Evolutionary conservation across 1,140 invertebrate species (phyloP).

Genomic region (Eurosta solidaginis): DNA sequence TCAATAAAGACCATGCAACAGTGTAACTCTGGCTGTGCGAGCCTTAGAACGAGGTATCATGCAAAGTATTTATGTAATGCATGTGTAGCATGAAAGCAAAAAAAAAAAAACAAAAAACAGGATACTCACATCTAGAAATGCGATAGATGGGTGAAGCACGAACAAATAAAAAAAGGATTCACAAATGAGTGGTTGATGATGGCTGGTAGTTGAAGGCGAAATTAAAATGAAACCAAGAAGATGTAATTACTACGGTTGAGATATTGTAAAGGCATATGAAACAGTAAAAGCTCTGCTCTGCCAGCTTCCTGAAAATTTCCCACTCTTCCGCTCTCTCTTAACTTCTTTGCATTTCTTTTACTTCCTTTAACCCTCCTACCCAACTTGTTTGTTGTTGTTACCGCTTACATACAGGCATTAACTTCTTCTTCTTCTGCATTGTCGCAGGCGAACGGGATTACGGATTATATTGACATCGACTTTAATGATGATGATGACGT

Average conservation of each 20-base stretch:
- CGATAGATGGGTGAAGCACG: neutral
- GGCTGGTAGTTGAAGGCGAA: neutral
- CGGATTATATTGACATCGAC: neutral
- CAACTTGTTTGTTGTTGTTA: too few relatives aligned
- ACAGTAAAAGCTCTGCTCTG: neutral
- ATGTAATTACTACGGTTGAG: neutral
- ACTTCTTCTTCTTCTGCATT: neutral
- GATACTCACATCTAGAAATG: neutral
- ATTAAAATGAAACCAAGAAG: constrained; percentile 27
- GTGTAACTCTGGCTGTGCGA: neutral
- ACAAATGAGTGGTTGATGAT: neutral
- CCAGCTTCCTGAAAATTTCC: neutral
- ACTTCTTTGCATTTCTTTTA: neutral
- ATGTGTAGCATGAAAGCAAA: neutral
- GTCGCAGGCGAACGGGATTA: neutral
- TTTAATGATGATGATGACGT: neutral
- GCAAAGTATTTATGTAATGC: neutral
- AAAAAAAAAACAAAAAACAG: neutral
- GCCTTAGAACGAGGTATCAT: neutral
- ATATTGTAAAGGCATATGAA: constrained; percentile 10
- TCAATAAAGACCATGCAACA: constrained; percentile 16
- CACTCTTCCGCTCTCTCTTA: too few relatives aligned
- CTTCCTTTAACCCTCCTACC: neutral
- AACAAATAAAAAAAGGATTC: neutral
- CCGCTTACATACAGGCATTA: too few relatives aligned